Percentiles rank a stretch among this genome's conserved stretches.
phyloP scores from a whole-genome alignment of 2,797 vertebrate species.

The Oceanodroma leucorhoa region DNA sequence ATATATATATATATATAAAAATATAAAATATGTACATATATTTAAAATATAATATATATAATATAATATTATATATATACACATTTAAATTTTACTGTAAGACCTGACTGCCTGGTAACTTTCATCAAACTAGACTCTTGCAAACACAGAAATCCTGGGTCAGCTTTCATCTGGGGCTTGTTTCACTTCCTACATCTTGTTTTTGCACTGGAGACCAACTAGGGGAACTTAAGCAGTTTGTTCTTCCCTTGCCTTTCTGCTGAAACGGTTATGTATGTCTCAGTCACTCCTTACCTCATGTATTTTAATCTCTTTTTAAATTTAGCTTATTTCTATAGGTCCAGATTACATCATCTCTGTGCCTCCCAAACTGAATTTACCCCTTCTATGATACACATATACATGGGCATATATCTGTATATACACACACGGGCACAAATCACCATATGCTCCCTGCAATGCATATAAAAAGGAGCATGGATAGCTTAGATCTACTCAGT shows the following conservation, averaged over 20 bases:
- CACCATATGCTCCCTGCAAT: not conserved
- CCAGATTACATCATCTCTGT: not conserved
- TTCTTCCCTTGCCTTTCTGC: not conserved
- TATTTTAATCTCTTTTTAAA: not conserved
- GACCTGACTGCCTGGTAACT: not conserved
- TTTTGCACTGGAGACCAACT: not conserved
- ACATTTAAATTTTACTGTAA: not conserved
- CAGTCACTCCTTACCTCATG: not conserved
- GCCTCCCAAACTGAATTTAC: not conserved
- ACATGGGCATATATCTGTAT: not conserved
- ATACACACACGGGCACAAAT: accelerated
- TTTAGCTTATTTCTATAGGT: not conserved
- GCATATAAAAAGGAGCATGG: not conserved
- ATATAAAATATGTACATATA: not conserved
- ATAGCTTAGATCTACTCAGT: not conserved
- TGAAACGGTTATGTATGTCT: not conserved
- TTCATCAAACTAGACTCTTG: not conserved
- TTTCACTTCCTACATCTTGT: slow-evolving; percentile 50
- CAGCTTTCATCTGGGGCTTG: not conserved
- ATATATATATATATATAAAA: too few relatives aligned
- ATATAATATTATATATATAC: not conserved
- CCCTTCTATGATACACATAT: not conserved
- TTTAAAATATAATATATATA: not conserved
- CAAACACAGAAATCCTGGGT: not conserved
- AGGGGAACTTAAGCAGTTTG: not conserved